Evolutionary conservation across 2,113 vertebrate genomes (phyloP).

Genomic region (Macaca mulatta): DNA sequence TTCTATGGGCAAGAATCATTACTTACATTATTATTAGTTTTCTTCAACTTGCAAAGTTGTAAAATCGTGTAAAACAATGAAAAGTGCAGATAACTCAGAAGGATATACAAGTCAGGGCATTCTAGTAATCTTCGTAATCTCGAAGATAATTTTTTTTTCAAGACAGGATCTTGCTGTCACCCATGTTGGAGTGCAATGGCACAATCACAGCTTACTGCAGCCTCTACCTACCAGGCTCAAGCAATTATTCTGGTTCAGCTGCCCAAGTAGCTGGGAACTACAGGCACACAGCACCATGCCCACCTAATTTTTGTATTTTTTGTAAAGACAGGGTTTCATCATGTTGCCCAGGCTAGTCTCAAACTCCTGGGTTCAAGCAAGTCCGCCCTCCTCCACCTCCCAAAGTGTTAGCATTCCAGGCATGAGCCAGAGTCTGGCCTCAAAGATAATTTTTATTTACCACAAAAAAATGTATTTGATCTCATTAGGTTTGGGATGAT

Average conservation of each 20-base stretch:
- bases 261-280: neutral
- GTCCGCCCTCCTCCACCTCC: neutral
- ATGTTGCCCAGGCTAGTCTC: neutral
- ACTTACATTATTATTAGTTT: neutral
- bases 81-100: neutral
- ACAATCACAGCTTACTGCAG: neutral
- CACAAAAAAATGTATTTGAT: neutral
- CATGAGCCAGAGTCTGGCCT: neutral
- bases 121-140: neutral
- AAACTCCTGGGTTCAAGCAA: neutral
- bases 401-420: neutral
- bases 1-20: neutral
- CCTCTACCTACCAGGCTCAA: neutral
- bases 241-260: neutral
- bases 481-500: neutral
- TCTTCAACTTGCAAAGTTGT: neutral
- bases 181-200: neutral
- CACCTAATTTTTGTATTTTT: neutral
- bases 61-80: neutral
- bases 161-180: neutral
- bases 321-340: neutral
- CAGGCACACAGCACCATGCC: neutral
- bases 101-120: neutral
- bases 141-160: neutral
- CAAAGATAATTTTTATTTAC: neutral